Evolutionary conservation across 2,888 invertebrate species (phyloP).

Genomic region (Melolontha melolontha): DNA sequence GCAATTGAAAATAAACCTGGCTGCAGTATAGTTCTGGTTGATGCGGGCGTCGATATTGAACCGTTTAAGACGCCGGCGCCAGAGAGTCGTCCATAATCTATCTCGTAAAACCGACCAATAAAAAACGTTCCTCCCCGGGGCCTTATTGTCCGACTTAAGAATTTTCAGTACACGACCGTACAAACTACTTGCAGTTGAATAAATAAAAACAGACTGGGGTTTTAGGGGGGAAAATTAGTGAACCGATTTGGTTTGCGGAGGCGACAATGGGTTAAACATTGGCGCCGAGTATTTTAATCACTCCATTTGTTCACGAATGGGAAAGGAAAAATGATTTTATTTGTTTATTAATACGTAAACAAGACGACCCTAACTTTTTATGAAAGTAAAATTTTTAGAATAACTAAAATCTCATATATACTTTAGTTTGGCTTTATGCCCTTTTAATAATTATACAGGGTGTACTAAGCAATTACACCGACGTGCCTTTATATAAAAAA

Average conservation of each 20-base stretch:
- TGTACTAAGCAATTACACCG: too few species aligned
- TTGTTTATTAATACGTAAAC: slow-evolving; percentile 27
- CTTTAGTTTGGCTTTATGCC: too few species aligned
- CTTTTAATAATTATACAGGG: too few species aligned
- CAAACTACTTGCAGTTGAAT: slow-evolving; percentile 11
- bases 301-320: slow-evolving; percentile 31
- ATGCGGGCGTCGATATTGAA: slow-evolving; percentile 32
- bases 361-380: slow-evolving; percentile 11
- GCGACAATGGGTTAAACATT: slow-evolving; percentile 28
- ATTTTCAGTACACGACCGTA: background rate
- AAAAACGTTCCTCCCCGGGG: slow-evolving; percentile 14
- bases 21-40: slow-evolving; percentile 16
- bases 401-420: too few species aligned
- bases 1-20: slow-evolving; percentile 31
- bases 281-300: slow-evolving; percentile 31
- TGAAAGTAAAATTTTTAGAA: background rate
- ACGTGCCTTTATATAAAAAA: too few species aligned
- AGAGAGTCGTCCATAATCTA: slow-evolving; percentile 29
- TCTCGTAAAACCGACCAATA: slow-evolving; percentile 33
- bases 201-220: slow-evolving; percentile 15
- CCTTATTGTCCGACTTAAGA: background rate
- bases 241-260: slow-evolving; percentile 26
- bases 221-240: slow-evolving; percentile 12
- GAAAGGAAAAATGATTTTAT: slow-evolving; percentile 1
- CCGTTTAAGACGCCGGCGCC: slow-evolving; percentile 36